These are phyloP conservation scores for Alsophila aescularia DNA, from an alignment of 2,888 invertebrate species.

Conservation along the genomic window DNA sequence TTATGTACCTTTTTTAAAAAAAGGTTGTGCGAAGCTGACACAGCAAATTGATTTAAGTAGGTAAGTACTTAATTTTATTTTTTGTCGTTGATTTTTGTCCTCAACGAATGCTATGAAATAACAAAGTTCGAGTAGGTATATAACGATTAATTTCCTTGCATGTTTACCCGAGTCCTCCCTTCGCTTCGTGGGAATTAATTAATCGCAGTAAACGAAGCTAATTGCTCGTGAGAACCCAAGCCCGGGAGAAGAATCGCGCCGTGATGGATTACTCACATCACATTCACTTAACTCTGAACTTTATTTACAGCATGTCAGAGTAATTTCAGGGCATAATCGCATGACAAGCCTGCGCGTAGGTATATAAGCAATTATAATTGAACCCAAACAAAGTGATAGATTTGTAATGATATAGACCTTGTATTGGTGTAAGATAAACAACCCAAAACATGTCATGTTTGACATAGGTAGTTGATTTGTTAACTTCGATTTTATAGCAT, in stretches of 20 bases:
- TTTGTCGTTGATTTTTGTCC: not conserved
- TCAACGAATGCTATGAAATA: constrained; percentile 23
- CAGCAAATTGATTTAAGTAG: too few relatives aligned
- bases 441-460: constrained; percentile 6
- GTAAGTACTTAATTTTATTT: too few relatives aligned
- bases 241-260: constrained; percentile 39
- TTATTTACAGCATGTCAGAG: constrained; percentile 27
- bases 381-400: constrained; percentile 32
- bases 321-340: constrained; percentile 24
- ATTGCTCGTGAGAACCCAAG: constrained; percentile 55
- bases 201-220: constrained; percentile 62
- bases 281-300: constrained; percentile 37
- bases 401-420: constrained; percentile 30
- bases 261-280: constrained; percentile 47
- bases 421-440: constrained; percentile 19
- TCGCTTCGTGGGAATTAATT: constrained; percentile 60
- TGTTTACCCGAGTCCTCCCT: constrained; percentile 52
- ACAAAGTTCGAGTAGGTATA: constrained; percentile 46
- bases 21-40: too few relatives aligned
- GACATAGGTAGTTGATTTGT: not conserved
- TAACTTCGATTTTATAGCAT: not conserved
- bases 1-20: too few relatives aligned
- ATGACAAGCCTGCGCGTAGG: constrained; percentile 11
- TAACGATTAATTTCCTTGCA: constrained; percentile 53
- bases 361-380: constrained; percentile 28